Conservation (phyloP, 2,888 invertebrate species). For the Matsumyia berberina region DNA sequence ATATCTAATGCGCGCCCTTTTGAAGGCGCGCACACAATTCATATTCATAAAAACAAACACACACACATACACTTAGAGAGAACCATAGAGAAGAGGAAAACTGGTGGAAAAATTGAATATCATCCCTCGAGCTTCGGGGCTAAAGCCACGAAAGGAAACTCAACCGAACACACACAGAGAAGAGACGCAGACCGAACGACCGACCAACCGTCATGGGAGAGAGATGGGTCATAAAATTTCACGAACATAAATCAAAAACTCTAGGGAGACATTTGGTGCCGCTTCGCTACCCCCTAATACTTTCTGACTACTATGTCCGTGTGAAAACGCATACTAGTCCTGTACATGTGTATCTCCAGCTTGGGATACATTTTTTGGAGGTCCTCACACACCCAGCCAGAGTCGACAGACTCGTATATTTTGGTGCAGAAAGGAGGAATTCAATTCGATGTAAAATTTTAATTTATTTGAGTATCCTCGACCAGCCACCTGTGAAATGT, state of each 20-base stretch:
- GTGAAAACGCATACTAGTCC: conserved; percentile 23
- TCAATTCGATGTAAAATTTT: conserved; percentile 76
- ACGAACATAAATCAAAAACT: conserved; percentile 76
- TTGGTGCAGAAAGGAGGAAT: conserved; percentile 44
- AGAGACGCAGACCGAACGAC: conserved; percentile 1
- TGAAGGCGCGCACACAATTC: conserved; percentile 43
- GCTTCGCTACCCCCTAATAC: conserved; percentile 59
- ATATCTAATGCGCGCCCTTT: conserved; percentile 58
- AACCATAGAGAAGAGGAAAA: neutral
- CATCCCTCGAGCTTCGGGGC: conserved; percentile 49
- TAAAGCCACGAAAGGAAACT: conserved; percentile 44
- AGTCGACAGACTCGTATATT: neutral
- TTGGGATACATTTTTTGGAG: conserved; percentile 22
- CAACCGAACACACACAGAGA: conserved; percentile 25
- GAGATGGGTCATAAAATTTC: conserved; percentile 73
- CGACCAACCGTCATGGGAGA: conserved; percentile 25
- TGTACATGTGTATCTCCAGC: conserved; percentile 4
- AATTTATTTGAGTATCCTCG: conserved; percentile 76
- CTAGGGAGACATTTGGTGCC: conserved; percentile 74
- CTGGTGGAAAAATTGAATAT: conserved; percentile 54
- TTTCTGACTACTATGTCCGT: conserved; percentile 33
- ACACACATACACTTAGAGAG: neutral
- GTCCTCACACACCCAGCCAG: no score
- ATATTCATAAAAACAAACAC: conserved; percentile 47
- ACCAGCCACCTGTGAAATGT: conserved; percentile 76